Base-by-base conservation (phyloP, 2,113 vertebrate genomes). In the Morone saxatilis region DNA sequence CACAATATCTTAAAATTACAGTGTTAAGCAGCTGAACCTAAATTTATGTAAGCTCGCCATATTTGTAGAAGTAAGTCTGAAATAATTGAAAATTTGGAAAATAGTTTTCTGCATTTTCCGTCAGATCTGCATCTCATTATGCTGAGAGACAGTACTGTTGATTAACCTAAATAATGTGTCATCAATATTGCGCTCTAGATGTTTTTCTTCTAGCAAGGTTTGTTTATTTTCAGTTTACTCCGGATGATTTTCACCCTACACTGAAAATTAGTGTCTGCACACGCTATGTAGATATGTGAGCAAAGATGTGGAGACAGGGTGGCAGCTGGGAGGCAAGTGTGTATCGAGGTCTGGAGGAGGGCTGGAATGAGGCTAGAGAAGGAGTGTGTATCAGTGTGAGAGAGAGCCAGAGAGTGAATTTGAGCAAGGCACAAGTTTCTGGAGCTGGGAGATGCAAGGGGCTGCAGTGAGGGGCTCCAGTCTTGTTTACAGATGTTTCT, bases 401-500 rank as follows among this genome's bases (percentile, higher is more conserved):
- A 56, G 61, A 74, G 53, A 66, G 66, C 54, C 51, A 78, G 63
- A 63, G 57, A 69, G 68, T n/a, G 40, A 47, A 56, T n/a, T 61
- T 51, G 31, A 31, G 31, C 3, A 4, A 31, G 31, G 31, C 31
- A 31, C 31, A 66, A 19, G 62, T 79, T 86, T 80, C 57, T 90
- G 68, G 50, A 81, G 76, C 73, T 56, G 68, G n/a, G 68, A 84
- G 79, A 89, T 85, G 45, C 60, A 57, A 90, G 89, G 78, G 88
- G 93, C 89, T 92, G 54, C 76, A 89, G 89, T 76, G 77, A 90
- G 86, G 87, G 92, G 83, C 63, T 84, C 53, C 60, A 50, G 66
- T 79, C 86, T 88, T 93, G 89, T 93, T 94, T 94, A 92, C 94
- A 94, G 92, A 94, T 95, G 93, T 93, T 95, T 94, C 89, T 90